A percentile compares a stretch with the other conserved stretches of the same genome.
Evolutionary conservation across 1,140 invertebrate species (phyloP).

Genomic region (Drosophila repleta): DNA sequence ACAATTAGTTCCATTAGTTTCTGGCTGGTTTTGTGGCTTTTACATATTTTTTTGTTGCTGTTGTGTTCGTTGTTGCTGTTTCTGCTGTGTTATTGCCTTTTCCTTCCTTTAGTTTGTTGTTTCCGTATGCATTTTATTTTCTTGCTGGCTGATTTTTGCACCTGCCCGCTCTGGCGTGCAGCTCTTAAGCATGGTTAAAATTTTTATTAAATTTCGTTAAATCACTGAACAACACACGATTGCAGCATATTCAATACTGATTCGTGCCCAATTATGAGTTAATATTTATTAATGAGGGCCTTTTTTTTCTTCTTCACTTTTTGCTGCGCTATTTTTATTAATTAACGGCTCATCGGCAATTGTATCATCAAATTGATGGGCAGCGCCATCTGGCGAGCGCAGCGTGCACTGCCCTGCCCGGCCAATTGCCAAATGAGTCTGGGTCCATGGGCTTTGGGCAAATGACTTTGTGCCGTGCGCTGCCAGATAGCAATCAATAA

Average conservation of each 20-base stretch:
- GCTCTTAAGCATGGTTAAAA: conserved; percentile 56
- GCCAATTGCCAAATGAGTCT: not conserved
- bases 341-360: conserved; percentile 50
- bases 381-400: conserved; percentile 52
- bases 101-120: conserved; percentile 50
- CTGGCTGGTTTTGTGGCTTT: conserved; percentile 48
- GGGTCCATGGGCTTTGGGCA: conserved; percentile 33
- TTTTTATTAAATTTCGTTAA: conserved; percentile 60
- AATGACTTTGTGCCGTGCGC: conserved; percentile 69
- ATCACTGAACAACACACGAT: conserved; percentile 14
- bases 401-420: conserved; percentile 31
- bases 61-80: conserved; percentile 31
- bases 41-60: conserved; percentile 38
- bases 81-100: conserved; percentile 35
- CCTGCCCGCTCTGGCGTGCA: conserved; percentile 47
- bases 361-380: conserved; percentile 38
- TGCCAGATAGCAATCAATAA: conserved; percentile 25
- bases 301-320: conserved; percentile 21
- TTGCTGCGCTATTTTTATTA: conserved; percentile 56
- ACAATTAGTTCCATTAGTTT: conserved; percentile 82
- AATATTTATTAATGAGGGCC: conserved; percentile 75
- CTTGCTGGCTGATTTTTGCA: conserved; percentile 57
- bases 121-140: conserved; percentile 67
- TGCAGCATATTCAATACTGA: conserved; percentile 34
- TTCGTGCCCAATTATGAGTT: conserved; percentile 69